Conservation (phyloP, 2,797 vertebrate species). For the Danio choprae region DNA sequence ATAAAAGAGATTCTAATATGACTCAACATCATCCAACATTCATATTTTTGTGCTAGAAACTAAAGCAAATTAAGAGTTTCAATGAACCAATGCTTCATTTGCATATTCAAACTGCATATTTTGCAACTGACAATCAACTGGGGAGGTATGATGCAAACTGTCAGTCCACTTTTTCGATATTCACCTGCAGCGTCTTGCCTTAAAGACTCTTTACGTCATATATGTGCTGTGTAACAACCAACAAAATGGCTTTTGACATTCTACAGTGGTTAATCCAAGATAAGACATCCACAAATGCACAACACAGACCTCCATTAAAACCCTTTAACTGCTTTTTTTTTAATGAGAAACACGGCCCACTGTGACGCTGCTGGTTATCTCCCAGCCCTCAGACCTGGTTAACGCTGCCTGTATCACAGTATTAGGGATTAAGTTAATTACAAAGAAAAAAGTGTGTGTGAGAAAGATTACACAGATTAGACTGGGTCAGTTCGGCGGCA, state of each 20-base stretch:
- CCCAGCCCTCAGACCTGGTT: conserved; percentile 18
- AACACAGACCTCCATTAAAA: conserved; percentile 13
- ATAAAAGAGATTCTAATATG: too few species aligned
- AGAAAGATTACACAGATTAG: conserved; percentile 48
- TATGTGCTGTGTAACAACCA: conserved; percentile 1
- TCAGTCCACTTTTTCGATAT: too few species aligned
- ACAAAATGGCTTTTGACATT: background rate
- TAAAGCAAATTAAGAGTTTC: too few species aligned
- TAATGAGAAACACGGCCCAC: background rate
- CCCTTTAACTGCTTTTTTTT: conserved; percentile 17
- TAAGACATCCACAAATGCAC: conserved; percentile 23
- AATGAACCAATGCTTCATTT: too few species aligned
- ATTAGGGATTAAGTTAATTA: conserved; percentile 55
- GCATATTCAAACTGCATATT: too few species aligned
- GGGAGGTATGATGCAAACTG: too few species aligned
- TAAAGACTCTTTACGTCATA: background rate
- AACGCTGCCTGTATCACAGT: conserved; percentile 16
- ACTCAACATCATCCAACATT: too few species aligned
- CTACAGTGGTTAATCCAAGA: conserved; percentile 17
- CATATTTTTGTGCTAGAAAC: too few species aligned
- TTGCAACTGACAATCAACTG: too few species aligned
- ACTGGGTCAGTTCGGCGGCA: conserved; percentile 5
- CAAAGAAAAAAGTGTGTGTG: conserved; percentile 40
- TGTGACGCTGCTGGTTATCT: conserved; percentile 19
- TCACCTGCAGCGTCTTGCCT: too few species aligned